Evolutionary conservation across 2,888 invertebrate species (phyloP).

Genomic region (Melanostoma mellinum): DNA sequence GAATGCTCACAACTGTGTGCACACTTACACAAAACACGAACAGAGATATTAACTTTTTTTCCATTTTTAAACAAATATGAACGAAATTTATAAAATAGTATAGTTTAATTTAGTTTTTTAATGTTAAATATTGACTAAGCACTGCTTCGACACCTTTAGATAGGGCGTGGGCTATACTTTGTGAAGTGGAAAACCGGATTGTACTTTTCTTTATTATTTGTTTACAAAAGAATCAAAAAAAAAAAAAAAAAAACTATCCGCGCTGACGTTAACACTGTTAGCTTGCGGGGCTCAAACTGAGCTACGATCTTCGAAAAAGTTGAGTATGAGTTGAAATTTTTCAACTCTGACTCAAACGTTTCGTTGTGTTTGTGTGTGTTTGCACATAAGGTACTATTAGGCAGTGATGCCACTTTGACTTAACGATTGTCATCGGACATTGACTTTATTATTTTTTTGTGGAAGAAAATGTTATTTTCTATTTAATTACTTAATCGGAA

Average conservation of each 20-base stretch:
- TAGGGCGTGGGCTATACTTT: neutral
- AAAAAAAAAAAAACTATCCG: slow-evolving; percentile 19
- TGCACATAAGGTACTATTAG: neutral
- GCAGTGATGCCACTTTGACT: slow-evolving; percentile 60
- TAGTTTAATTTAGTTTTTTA: neutral
- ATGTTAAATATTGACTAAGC: neutral
- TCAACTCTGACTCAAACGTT: slow-evolving; percentile 44
- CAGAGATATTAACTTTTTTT: slow-evolving; percentile 44
- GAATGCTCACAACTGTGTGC: slow-evolving; percentile 85
- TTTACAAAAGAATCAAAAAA: slow-evolving; percentile 8
- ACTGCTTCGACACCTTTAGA: neutral
- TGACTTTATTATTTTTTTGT: too few species aligned
- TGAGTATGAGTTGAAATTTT: slow-evolving; percentile 48
- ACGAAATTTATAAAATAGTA: neutral
- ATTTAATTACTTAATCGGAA: too few species aligned
- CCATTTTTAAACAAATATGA: slow-evolving; percentile 3
- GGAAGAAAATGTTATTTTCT: too few species aligned
- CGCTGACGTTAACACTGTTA: slow-evolving; percentile 46
- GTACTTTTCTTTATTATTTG: neutral
- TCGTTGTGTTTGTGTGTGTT: slow-evolving; percentile 22
- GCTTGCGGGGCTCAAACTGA: slow-evolving; percentile 60
- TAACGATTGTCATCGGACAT: neutral
- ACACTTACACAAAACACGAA: slow-evolving; percentile 67
- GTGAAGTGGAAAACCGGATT: neutral
- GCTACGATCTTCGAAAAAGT: slow-evolving; percentile 36